These are phyloP conservation scores for Rhingia rostrata DNA, from an alignment of 2,888 invertebrate species.

Conservation along the genomic window DNA sequence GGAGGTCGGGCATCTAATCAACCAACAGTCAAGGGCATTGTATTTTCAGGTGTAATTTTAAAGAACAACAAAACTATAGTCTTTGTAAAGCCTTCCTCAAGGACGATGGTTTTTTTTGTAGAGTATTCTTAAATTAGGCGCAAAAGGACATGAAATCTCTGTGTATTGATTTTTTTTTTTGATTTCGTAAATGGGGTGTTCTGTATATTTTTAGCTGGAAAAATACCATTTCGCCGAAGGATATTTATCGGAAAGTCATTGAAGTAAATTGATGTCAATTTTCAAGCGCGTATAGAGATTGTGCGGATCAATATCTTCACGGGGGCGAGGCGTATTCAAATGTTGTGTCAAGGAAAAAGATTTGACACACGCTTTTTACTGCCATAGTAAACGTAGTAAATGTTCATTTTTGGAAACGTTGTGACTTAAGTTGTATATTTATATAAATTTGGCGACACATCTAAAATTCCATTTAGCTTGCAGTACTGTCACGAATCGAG, in stretches of 20 bases:
- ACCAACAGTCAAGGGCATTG: slow-evolving; percentile 36
- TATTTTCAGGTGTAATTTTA: slow-evolving; percentile 35
- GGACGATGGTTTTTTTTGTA: slow-evolving; percentile 21
- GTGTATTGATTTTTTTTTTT: slow-evolving; percentile 4
- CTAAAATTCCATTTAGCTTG: too few relatives aligned
- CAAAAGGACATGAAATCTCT: background rate
- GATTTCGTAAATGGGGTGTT: background rate
- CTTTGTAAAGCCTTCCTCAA: slow-evolving; percentile 39
- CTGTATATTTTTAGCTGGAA: slow-evolving; percentile 22
- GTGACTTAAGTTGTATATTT: too few relatives aligned
- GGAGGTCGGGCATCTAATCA: slow-evolving; percentile 13
- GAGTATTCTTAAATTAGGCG: background rate
- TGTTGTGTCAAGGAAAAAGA: background rate
- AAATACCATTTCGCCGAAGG: slow-evolving; percentile 10
- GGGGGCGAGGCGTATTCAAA: background rate
- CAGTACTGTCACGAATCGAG: too few relatives aligned
- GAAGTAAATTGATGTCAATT: slow-evolving; percentile 1
- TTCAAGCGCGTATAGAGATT: background rate
- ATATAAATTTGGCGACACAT: too few relatives aligned
- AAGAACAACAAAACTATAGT: slow-evolving; percentile 21
- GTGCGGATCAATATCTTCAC: slow-evolving; percentile 24
- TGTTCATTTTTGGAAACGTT: too few relatives aligned
- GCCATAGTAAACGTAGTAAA: background rate
- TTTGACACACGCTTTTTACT: background rate
- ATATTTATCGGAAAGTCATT: slow-evolving; percentile 16